Base-by-base conservation (phyloP, 2,113 vertebrate genomes). In the Zingel zingel region DNA sequence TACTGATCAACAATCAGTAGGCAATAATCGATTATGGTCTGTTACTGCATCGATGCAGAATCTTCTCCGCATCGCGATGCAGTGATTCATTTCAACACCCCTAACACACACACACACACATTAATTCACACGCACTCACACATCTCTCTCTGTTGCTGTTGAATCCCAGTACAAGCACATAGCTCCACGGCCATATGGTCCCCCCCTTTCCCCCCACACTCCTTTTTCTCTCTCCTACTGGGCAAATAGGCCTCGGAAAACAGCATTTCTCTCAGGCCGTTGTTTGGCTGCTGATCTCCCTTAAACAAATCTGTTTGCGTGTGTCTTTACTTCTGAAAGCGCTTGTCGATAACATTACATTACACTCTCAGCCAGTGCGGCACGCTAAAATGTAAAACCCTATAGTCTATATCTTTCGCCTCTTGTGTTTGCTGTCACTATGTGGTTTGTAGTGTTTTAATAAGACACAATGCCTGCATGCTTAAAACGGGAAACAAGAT, bases 161-260 rank as follows among this genome's bases (percentile, higher is more conserved):
- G 84, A 92, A 88, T 92, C 83, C 80, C 87, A 88, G 76, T 74
- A 74, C 85, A 86, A 88, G 80, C 79, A 79, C 76, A 91, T 69
- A 76, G 70, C 76, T 82, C 68, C 43, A 3, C 15, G 25, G 73
- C 91, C 91, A 91, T 92, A 92, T 92, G 90, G 77, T 78, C 50
- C 62, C 71, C 51, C 36, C 33, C 15, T 0, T 19, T 27, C 3
- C 15, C 3, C 30, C 3, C 30, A 0, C 30, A 3, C 30, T 0
- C 30, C 30, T 4, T 30, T 15, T 10, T 36, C 71, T 53, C 50
- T 61, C 70, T 74, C 89, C 85, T 83, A 79, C 77, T 84, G 83
- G 88, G 86, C 21, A 71, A 83, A 86, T 78, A 84, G 68, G 80
- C 78, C 59, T 74, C 48, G 0, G 75, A 85, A 72, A 87, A 81